Base-by-base conservation (phyloP, 2,797 vertebrate species). In the Lithobates sylvaticus region DNA sequence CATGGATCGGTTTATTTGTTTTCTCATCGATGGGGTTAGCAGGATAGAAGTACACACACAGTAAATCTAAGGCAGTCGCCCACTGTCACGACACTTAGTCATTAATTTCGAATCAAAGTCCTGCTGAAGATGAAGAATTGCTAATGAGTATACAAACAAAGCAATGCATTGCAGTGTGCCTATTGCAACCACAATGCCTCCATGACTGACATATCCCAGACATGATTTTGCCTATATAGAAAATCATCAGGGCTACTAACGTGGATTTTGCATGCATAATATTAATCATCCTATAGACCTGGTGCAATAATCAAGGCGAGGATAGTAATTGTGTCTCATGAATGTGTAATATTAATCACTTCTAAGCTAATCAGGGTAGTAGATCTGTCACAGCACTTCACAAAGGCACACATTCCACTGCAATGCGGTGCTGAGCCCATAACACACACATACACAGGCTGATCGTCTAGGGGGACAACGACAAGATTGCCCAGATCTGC, bases 21-120 rank as follows among this genome's bases (percentile, higher is more conserved):
- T 29, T 64, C 70, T 50, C 78, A 1, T 50, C 4, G 34, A 47
- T 82, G 79, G 78, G 65, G 73, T 77, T 77, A 86, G 85, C 76
- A 36, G 36, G n/a, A 47, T 82, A 50, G 34, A 39, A 65, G 75
- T 32, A 83, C 73, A 83, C 74, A 86, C 75, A 83, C 67, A 71
- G 74, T 50, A 86, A 73, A 86, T 83, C 77, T 78, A 70, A 72
- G 27, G 79, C 79, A 77, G 61, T 77, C 85, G 74, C 85, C 85
- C 85, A 86, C 79, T 86, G 85, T 83, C 80, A 72, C 42, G 74
- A 82, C 85, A 86, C 85, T 82, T 77, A 82, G 50, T 82, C 79
- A 86, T 86, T 86, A 71, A 83, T 76, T 82, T 77, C 29, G 26
- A 86, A 86, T 78, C 80, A 72, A 71, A 69, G 39, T 65, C 82